A percentile compares a stretch with the other conserved stretches of the same genome.
Conservation (phyloP, 2,888 invertebrate genomes). For the Trissoscelio sp. region DNA sequence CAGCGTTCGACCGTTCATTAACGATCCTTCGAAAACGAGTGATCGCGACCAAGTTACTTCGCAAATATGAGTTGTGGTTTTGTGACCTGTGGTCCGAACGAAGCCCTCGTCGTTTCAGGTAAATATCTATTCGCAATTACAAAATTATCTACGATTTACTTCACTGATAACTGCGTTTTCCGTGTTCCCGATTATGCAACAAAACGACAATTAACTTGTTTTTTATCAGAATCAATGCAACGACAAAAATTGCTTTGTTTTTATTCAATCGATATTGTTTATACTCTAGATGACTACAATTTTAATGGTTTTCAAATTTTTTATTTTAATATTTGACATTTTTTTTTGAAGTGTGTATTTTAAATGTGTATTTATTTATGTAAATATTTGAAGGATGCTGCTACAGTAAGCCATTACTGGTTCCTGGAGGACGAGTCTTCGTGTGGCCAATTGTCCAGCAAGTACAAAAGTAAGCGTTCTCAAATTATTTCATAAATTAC, state of each 20-base stretch:
- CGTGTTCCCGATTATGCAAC: constrained; percentile 25
- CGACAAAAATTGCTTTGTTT: neutral
- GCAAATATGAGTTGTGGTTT: constrained; percentile 91
- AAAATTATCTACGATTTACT: neutral
- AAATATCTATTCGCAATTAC: constrained; percentile 72
- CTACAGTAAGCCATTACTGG: constrained; percentile 95
- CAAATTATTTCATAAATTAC: no score
- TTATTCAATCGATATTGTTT: neutral
- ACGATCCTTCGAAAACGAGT: neutral
- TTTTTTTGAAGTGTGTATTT: constrained; percentile 6
- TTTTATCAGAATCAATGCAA: neutral
- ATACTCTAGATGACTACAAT: no score
- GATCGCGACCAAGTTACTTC: constrained; percentile 22
- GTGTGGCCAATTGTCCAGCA: constrained; percentile 97
- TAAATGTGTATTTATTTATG: no score
- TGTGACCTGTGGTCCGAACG: constrained; percentile 97
- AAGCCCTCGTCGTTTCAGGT: constrained; percentile 97
- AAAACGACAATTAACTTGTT: neutral
- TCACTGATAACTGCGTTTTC: neutral
- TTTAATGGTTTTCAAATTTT: neutral
- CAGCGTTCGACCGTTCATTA: neutral
- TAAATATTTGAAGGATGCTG: constrained; percentile 94
- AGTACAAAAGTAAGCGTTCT: constrained; percentile 88
- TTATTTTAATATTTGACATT: neutral
- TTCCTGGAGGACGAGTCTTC: constrained; percentile 98